phyloP scores from a whole-genome alignment of 1,140 invertebrate species.

The Temnothorax nylanderi region DNA sequence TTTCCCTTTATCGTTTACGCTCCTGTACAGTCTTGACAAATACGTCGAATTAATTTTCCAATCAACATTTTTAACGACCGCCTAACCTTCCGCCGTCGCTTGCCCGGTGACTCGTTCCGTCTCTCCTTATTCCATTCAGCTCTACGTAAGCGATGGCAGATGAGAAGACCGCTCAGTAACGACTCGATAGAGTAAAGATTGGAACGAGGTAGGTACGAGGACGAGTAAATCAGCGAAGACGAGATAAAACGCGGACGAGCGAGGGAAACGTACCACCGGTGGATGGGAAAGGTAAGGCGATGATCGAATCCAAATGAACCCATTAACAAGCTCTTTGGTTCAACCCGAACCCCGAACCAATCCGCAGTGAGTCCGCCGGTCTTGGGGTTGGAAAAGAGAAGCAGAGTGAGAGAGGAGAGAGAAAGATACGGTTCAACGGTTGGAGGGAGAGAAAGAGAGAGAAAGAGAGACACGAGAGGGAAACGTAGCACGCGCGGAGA shows the following conservation, averaged over 20 bases:
- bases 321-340: conserved; percentile 84
- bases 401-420: conserved; percentile 2
- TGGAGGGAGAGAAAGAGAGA: conserved; percentile 4
- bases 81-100: conserved; percentile 11
- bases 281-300: conserved; percentile 78
- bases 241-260: conserved; percentile 52
- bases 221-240: conserved; percentile 61
- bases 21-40: conserved; percentile 58
- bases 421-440: conserved; percentile 17
- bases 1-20: not conserved
- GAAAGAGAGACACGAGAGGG: conserved; percentile 61
- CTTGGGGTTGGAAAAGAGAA: conserved; percentile 13
- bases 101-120: not conserved
- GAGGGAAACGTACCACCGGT: conserved; percentile 34
- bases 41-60: conserved; percentile 72
- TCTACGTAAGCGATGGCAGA: conserved; percentile 32
- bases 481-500: conserved; percentile 46
- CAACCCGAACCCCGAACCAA: conserved; percentile 68
- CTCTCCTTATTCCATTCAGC: conserved; percentile 38
- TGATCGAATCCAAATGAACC: conserved; percentile 84
- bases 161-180: conserved; percentile 42
- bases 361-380: conserved; percentile 33
- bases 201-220: conserved; percentile 46
- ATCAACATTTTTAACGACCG: conserved; percentile 54
- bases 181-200: conserved; percentile 53